Evolutionary conservation across 2,113 vertebrate species (phyloP), one percentile per base, ranked within the genome.

Genomic region (Donacobius atricapilla): DNA sequence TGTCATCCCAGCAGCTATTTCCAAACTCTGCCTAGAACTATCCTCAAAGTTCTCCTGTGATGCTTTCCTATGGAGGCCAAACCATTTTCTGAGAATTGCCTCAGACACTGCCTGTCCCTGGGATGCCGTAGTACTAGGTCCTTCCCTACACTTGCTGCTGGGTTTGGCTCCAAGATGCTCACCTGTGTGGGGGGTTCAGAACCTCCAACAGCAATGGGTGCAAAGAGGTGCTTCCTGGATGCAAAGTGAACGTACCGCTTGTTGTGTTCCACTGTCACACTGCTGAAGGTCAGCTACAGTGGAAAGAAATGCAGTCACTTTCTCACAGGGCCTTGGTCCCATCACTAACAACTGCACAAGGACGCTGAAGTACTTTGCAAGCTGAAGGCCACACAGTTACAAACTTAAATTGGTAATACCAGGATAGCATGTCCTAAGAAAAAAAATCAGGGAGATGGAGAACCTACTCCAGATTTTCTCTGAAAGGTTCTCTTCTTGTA

Each of bases 181-280:
- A 99, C 99, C 99, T 99, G 99, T 82, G 42, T 98, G 0, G 99
- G 99, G 31, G 99, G 98, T 19, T 95, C 65, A 47, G 88, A 95
- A 45, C 96, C 91, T 6, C 98, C 98, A 4, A 99, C 97, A 65
- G 97, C 93, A 79, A 99, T 92, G 12, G 99, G 97, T 27, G 96
- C 71, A 76, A 99, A 99, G 64, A 96, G n/a, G 83, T 99, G 99
- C 42, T 54, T 97, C 13, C 84, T 97, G 83, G 98, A 98, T 63
- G 97, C 93, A 93, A 99, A 99, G 94, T 99, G 98, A 78, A 99
- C 81, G 8, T 98, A 98, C 11, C 60, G 97, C 89, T 95, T 97
- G 56, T 98, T 96, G 40, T 1, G 91, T 16, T 97, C 96, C 85
- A 99, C 93, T 0, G 99, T 99, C 93, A 98, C 91, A 0, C 99